phyloP scores from a whole-genome alignment of 2,888 invertebrate species.

The Frankliniella fusca region DNA sequence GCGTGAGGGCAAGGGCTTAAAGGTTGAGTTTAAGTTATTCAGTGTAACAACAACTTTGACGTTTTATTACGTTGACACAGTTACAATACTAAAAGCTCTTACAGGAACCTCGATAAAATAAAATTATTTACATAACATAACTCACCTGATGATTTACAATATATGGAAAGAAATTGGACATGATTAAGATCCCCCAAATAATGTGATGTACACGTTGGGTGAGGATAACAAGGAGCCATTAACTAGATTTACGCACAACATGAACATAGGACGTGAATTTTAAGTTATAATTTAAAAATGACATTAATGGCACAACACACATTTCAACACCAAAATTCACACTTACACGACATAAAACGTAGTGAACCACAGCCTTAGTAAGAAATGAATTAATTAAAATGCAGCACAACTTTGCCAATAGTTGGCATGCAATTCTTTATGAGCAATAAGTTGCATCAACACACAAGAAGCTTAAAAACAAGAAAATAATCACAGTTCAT shows the following conservation, averaged over 20 bases:
- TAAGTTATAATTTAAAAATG: neutral
- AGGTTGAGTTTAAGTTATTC: neutral
- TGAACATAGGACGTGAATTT: neutral
- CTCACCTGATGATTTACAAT: neutral
- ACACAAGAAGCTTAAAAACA: neutral
- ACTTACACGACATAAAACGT: neutral
- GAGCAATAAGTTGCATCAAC: neutral
- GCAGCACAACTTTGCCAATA: neutral
- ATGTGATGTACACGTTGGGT: neutral
- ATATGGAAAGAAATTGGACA: neutral
- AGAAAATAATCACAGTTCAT: slow-evolving; percentile 1
- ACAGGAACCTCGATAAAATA: neutral
- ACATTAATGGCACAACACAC: neutral
- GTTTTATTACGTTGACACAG: neutral
- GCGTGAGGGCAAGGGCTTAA: too few species aligned
- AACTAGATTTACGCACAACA: neutral
- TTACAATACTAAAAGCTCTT: neutral
- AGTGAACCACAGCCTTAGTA: slow-evolving; percentile 11
- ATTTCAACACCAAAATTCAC: neutral
- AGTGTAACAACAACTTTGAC: neutral
- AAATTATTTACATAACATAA: neutral
- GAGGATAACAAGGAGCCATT: neutral
- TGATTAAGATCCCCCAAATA: neutral
- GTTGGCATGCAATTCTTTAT: neutral
- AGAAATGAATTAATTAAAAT: neutral